Evolutionary conservation across 1,140 invertebrate genomes (phyloP).

Genomic region (Bombus turneri): DNA sequence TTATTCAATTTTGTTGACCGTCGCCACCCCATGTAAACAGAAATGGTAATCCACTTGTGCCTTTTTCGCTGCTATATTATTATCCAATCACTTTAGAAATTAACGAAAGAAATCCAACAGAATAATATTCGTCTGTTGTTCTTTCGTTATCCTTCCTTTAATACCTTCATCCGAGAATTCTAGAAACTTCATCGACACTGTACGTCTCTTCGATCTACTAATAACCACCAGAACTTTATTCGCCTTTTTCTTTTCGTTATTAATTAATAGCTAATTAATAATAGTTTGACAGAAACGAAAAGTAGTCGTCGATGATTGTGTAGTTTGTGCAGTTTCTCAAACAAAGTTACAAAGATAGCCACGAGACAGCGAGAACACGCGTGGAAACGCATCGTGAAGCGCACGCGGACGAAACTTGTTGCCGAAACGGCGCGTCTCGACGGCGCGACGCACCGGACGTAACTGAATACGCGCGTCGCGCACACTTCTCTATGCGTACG

Average conservation of each 20-base stretch:
- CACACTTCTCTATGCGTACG: constrained; percentile 67
- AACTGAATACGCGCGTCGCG: constrained; percentile 75
- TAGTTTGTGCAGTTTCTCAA: too few species aligned
- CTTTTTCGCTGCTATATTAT: neutral
- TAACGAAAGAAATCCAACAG: neutral
- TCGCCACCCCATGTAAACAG: constrained; percentile 19
- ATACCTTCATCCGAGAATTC: neutral
- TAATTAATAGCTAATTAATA: too few species aligned
- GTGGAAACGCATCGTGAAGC: constrained; percentile 21
- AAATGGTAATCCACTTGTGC: neutral
- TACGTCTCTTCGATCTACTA: too few species aligned
- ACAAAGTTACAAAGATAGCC: too few species aligned
- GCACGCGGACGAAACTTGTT: constrained; percentile 44
- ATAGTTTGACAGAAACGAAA: too few species aligned
- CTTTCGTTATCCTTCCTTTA: too few species aligned
- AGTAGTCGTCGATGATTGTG: too few species aligned
- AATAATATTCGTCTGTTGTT: neutral
- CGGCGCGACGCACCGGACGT: constrained; percentile 77
- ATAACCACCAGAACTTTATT: too few species aligned
- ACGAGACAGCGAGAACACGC: constrained; percentile 9
- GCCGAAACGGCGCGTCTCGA: constrained; percentile 67
- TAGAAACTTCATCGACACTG: too few species aligned
- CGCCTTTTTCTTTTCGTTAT: too few species aligned
- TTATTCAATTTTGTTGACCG: constrained; percentile 43
- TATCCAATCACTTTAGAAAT: neutral